Evolutionary conservation across 2,888 invertebrate genomes (phyloP), one percentile per base, ranked within the genome.

Genomic region (Metopia argyrocephala): DNA sequence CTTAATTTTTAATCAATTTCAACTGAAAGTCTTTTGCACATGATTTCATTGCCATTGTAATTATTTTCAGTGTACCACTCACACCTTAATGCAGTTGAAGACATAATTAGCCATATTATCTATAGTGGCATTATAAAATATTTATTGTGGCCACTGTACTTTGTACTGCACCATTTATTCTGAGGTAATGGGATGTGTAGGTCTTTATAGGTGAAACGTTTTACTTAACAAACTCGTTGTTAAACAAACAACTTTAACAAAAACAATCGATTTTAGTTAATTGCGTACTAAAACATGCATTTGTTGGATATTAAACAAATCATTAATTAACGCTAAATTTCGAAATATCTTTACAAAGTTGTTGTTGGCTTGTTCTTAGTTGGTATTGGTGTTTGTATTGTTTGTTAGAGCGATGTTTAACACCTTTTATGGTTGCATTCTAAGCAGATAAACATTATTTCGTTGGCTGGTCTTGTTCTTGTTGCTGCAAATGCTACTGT

Each of bases 251-350:
- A 20, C 20, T 20, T 15, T 3, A 61, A 45, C 45, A 23, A 38
- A 3, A 62, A 23, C 52, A 65, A 52, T 48, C 50, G 7, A 46
- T 38, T 57, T 3, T 50, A 9, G 66, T 76, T 79, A 79, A 79
- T 76, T 80, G 46, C 45, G 71, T 57, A 68, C 71, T 69, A 64
- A 76, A 74, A 76, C 73, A 74, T 73, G 69, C 46, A 65, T 69
- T 76, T 76, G 73, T 15, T 54, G 52, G 64, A 69, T 70, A 70
- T 76, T 74, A 65, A 76, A 74, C 74, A 74, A 74, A 74, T 69
- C 65, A 78, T 70, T 81, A 74, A 81, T 81, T 78, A 81, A 81
- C 73, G 76, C 59, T 74, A 48, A 73, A 69, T 65, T 46, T 73
- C 69, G n/a, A n/a, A n/a, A 65, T 76, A 45, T 61, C 54, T 48